Evolutionary conservation across 2,113 vertebrate genomes (phyloP), one percentile per base, ranked within the genome.

Genomic region (Hydrochoerus hydrochaeris): DNA sequence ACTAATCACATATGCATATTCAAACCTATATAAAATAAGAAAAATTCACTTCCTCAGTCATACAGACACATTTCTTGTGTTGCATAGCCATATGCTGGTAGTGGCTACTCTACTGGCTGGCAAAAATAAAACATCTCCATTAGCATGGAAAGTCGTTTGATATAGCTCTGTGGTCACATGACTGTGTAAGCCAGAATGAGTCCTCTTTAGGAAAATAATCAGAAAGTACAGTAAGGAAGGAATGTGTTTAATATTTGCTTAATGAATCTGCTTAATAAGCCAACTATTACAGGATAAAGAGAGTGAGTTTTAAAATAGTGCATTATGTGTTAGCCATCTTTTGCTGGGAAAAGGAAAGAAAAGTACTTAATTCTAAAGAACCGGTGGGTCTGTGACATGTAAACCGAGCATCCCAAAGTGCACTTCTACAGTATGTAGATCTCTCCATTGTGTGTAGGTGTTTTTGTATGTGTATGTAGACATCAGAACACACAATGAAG

Each of bases 221-320:
- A 13, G 14, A 78, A 95, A 44, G 2, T 28, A 41, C 1, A 85
- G 46, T 10, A 91, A 5, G 35, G 1, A 13, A 57, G 22, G 22
- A 62, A 80, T 78, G 85, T 69, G 58, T 85, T 87, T 77, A 54
- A 14, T 69, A 13, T 49, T 82, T 94, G 60, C 52, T 97, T 86
- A 93, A 62, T 71, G 5, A 82, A 58, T 80, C 77, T 94, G 60
- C 54, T 97, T 86, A 93, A 62, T 71, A 4, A 82, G 54, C 73
- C 77, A 88, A 91, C 17, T 38, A 14, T 17, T 80, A 60, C 62
- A 75, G 11, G 69, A 16, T 41, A 89, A 49, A 85, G 44, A 78
- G n/a, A 75, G 2, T 57, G 26, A 26, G 38, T 60, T 67, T 86
- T 60, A 94, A 89, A 67, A 22, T 46, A 71, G 26, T 58, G 0